Conservation (phyloP, 2,888 invertebrate genomes). For the Dicranocentrus wangi region DNA sequence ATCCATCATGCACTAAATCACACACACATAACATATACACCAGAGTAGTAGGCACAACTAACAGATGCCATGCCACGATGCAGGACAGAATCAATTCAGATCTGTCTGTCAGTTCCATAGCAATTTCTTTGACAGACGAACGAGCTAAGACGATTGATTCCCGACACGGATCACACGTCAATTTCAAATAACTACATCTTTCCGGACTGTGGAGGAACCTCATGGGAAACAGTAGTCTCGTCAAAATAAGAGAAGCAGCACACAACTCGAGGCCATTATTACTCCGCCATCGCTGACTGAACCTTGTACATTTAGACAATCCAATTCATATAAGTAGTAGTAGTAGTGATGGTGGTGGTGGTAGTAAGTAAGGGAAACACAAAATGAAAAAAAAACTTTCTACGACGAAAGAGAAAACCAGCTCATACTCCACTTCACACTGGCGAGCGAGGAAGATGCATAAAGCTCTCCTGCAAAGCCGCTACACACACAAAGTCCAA, state of each 20-base stretch:
- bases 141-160: constrained; percentile 66
- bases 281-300: too few species aligned
- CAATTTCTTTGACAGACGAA: constrained; percentile 66
- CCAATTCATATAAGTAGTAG: constrained; percentile 17
- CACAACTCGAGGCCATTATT: constrained; percentile 61
- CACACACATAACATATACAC: too few species aligned
- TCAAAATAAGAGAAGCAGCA: constrained; percentile 47
- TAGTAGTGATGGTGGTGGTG: background rate
- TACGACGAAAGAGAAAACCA: constrained; percentile 29
- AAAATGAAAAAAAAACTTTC: too few species aligned
- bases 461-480: background rate
- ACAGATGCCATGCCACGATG: constrained; percentile 58
- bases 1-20: too few species aligned
- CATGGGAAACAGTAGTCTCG: constrained; percentile 51
- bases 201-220: constrained; percentile 52
- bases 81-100: constrained; percentile 66
- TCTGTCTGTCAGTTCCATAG: constrained; percentile 63
- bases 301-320: background rate
- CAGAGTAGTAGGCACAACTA: too few species aligned
- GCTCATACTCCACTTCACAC: constrained; percentile 18
- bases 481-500: background rate
- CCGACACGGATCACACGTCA: constrained; percentile 67
- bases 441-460: background rate
- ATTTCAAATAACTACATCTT: constrained; percentile 66
- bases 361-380: too few species aligned